These are phyloP conservation scores for Champsocephalus gunnari DNA, from an alignment of 2,797 vertebrate species.

Conservation along the genomic window DNA sequence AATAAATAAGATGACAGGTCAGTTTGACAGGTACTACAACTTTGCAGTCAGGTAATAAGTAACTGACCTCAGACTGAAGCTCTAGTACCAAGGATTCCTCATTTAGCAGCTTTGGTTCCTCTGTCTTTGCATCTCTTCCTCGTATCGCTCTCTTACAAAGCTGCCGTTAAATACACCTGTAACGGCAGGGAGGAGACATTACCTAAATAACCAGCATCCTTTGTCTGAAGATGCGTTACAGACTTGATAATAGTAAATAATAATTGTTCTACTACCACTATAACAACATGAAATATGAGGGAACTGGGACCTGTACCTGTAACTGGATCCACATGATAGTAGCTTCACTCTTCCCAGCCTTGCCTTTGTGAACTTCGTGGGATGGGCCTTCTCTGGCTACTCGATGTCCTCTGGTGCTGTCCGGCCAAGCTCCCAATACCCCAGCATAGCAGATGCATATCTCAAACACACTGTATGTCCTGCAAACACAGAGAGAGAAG, in stretches of 20 bases:
- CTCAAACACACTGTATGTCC: slow-evolving; percentile 14
- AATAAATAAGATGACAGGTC: no score
- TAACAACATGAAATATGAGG: not conserved
- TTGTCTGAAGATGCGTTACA: not conserved
- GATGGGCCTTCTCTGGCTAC: slow-evolving; percentile 46
- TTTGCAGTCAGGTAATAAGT: no score
- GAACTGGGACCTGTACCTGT: slow-evolving; percentile 63
- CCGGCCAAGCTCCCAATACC: slow-evolving; percentile 68
- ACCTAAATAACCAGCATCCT: no score
- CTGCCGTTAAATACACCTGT: no score
- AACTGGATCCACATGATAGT: slow-evolving; percentile 69
- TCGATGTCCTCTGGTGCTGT: slow-evolving; percentile 36
- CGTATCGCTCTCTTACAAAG: no score
- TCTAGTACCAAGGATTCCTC: no score
- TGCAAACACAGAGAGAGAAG: slow-evolving; percentile 29
- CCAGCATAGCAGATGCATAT: slow-evolving; percentile 69
- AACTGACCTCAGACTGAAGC: no score
- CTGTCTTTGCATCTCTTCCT: no score
- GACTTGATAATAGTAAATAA: slow-evolving; percentile 8
- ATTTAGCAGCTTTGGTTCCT: no score
- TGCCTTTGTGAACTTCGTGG: slow-evolving; percentile 46
- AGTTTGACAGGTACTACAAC: no score
- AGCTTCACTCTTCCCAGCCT: slow-evolving; percentile 61
- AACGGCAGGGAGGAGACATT: no score
- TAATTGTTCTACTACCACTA: not conserved